Conservation (phyloP, 1,140 invertebrate genomes). For the Caenorhabditis elegans region DNA sequence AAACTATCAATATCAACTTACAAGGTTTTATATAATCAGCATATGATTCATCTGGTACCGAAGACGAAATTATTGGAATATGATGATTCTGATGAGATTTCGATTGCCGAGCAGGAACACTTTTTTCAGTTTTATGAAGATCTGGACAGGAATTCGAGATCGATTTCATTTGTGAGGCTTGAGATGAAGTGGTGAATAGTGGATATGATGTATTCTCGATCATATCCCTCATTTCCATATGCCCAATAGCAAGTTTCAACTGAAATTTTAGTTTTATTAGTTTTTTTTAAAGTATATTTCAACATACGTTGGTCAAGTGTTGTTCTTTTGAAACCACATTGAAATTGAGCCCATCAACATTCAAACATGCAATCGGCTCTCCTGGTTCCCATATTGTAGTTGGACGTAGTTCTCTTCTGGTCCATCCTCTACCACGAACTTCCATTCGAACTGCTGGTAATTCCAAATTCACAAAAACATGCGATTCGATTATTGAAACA, state of each 20-base stretch:
- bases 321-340: not conserved
- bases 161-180: not conserved
- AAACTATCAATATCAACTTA: not conserved
- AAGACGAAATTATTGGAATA: conserved; percentile 20
- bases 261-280: not conserved
- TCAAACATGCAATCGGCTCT: conserved; percentile 6
- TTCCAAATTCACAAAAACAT: conserved; percentile 30
- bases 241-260: conserved; percentile 43
- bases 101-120: not conserved
- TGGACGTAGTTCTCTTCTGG: not conserved
- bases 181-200: conserved; percentile 27
- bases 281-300: not conserved
- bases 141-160: conserved; percentile 46
- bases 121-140: not conserved
- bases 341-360: not conserved
- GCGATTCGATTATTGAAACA: conserved; percentile 35
- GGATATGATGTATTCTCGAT: conserved; percentile 48
- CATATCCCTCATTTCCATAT: conserved; percentile 42
- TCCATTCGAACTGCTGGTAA: conserved; percentile 44
- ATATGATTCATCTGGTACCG: conserved; percentile 27
- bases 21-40: not conserved
- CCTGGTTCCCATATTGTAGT: conserved; percentile 7
- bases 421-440: conserved; percentile 44
- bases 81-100: not conserved
- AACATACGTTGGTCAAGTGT: not conserved